Base-by-base conservation (phyloP, 2,113 vertebrate species). In the Platanista minor region DNA sequence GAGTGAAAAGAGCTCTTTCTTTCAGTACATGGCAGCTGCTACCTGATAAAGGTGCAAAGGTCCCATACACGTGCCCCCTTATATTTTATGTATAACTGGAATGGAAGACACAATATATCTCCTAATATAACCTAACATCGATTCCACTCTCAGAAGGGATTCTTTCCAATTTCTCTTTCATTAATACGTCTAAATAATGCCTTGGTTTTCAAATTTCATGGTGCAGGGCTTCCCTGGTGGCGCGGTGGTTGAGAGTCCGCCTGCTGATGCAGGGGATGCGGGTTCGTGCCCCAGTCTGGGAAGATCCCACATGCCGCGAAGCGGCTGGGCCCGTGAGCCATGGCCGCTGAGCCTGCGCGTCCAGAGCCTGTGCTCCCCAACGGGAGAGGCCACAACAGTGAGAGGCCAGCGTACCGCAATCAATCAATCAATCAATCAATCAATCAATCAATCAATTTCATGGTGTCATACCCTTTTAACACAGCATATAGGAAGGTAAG, bases 41-140 rank as follows among this genome's bases (percentile, higher is more conserved):
- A 71, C 23, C 6, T 21, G 11, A 80, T 12, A 67, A 61, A 93
- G n/a, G 1, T 46, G 18, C 78, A 31, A 15, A 64, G 18, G 4
- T 46, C 33, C 2, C 46, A 6, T 12, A 74, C 8, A 61, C 9
- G 20, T 0, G 0, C 0, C 4, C 4, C 52, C 14, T 81, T 31
- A 29, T 31, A 52, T 49, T 61, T 71, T 54, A 83, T 29, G 49
- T 7, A 80, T 75, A 80, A 75, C 1, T 6, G 1, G 15, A 52
- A 74, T 36, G 1, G 13, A 67, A 49, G 12, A 6, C 8, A 69
- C 62, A 77, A 62, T 77, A 33, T 8, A 78, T 36, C 39, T 87
- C 46, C 54, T 75, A 72, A 74, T 67, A 64, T 27, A 39, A 1
- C 23, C 36, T 88, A 67, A 33, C 15, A 66, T 10, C 43, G 54